phyloP scores from a whole-genome alignment of 2,797 vertebrate species.

The Intellagama lesueurii region DNA sequence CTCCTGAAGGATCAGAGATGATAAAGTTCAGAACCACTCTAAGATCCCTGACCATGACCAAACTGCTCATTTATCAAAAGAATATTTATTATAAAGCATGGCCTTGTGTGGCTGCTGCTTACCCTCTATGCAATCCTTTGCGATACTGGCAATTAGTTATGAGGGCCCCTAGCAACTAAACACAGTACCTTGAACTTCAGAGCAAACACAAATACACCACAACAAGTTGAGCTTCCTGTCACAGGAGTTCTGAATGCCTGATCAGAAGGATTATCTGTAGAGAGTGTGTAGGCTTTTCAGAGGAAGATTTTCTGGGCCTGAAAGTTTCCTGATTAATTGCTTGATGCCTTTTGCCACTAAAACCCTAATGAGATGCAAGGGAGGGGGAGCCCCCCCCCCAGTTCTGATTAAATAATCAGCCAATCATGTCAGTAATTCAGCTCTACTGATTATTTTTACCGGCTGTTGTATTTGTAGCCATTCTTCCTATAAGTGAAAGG shows the following conservation, averaged over 20 bases:
- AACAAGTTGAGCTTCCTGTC: constrained; percentile 43
- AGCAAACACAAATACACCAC: constrained; percentile 21
- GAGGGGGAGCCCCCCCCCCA: background rate
- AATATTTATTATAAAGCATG: constrained; percentile 37
- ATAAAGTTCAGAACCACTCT: constrained; percentile 15
- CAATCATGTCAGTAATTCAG: constrained; percentile 50
- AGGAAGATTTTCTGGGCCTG: constrained; percentile 42
- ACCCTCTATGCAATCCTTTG: constrained; percentile 46
- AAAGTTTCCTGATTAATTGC: constrained; percentile 57
- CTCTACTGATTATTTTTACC: constrained; percentile 54
- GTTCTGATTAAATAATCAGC: constrained; percentile 65
- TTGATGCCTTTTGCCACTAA: constrained; percentile 49
- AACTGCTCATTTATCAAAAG: background rate
- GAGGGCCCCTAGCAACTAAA: constrained; percentile 46
- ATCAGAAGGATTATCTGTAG: constrained; percentile 27
- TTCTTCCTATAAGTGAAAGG: constrained; percentile 35
- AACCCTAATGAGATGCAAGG: constrained; percentile 57
- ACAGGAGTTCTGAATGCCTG: constrained; percentile 30
- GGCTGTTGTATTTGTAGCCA: constrained; percentile 50
- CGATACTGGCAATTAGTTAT: constrained; percentile 54
- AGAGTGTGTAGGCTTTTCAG: constrained; percentile 2
- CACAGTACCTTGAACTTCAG: constrained; percentile 56
- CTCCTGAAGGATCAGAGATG: constrained; percentile 18
- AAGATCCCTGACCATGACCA: constrained; percentile 3
- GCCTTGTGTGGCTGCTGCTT: constrained; percentile 45